Conservation (phyloP, 2,113 vertebrate genomes). For the Piaya cayana region DNA sequence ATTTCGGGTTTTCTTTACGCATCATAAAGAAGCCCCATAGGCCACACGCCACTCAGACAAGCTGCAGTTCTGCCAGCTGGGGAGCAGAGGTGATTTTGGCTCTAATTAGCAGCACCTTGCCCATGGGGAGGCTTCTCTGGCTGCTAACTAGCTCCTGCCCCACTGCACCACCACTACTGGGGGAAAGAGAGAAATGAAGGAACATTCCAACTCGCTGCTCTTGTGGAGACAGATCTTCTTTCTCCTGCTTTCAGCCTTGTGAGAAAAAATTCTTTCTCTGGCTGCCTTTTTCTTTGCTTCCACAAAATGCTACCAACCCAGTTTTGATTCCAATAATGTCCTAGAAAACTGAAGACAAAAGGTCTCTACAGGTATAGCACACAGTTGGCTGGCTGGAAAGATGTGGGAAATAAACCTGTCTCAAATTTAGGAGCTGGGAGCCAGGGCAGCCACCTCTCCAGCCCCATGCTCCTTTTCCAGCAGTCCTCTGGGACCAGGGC, state of each 20-base stretch:
- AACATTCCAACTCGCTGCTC: not conserved
- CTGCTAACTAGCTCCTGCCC: not conserved
- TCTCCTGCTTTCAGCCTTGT: not conserved
- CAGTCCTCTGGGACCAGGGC: not conserved
- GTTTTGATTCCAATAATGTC: not conserved
- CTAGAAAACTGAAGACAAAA: not conserved
- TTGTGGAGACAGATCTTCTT: not conserved
- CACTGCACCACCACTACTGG: rapidly evolving
- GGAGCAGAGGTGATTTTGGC: not conserved
- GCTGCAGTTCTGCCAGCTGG: not conserved
- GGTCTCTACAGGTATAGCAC: not conserved
- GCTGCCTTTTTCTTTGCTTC: not conserved
- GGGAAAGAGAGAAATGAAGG: not conserved
- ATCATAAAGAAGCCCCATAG: not conserved
- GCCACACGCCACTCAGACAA: not conserved
- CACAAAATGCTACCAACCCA: not conserved
- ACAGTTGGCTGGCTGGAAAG: rapidly evolving
- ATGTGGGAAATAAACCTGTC: not conserved
- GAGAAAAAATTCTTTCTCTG: not conserved
- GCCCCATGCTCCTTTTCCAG: not conserved
- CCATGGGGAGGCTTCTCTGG: not conserved
- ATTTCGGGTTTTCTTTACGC: not conserved
- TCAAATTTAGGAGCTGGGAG: not conserved
- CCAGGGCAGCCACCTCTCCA: not conserved
- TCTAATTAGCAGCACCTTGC: not conserved